Evolutionary conservation across 92 coral and sea anemone species (phyloP).

Genomic region (Phenganax subtilis): DNA sequence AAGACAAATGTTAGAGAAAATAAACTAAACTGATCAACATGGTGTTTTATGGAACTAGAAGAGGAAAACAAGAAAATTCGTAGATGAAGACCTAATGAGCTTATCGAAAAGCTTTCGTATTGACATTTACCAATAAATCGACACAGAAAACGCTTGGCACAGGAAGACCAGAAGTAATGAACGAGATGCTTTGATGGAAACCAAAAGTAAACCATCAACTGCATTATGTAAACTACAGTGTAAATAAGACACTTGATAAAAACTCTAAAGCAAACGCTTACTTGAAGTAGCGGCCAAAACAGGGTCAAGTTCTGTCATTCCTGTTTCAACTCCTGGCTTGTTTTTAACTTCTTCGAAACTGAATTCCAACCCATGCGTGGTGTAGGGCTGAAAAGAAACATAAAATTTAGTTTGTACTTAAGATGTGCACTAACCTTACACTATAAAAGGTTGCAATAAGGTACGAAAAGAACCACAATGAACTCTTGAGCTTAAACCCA

Average conservation of each 20-base stretch:
- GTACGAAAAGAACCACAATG: background rate
- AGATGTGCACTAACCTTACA: background rate
- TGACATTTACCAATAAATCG: background rate
- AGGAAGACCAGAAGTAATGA: too few relatives aligned
- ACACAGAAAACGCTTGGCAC: too few relatives aligned
- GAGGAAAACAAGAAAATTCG: too few relatives aligned
- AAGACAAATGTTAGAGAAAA: too few relatives aligned
- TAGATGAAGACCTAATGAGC: too few relatives aligned
- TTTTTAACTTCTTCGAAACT: slow-evolving; percentile 4
- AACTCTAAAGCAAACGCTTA: background rate
- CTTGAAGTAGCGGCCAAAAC: background rate
- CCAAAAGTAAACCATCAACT: too few relatives aligned
- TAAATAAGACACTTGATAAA: too few relatives aligned
- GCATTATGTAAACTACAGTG: too few relatives aligned
- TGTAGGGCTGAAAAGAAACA: slow-evolving; percentile 14
- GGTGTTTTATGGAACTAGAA: too few relatives aligned
- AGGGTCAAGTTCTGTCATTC: background rate
- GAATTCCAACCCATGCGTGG: slow-evolving; percentile 13
- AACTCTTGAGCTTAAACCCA: background rate
- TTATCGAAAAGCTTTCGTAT: background rate
- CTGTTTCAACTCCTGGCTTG: background rate
- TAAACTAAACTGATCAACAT: too few relatives aligned
- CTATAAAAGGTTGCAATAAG: background rate
- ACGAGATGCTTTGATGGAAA: too few relatives aligned
- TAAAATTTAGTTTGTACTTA: background rate